Base-by-base conservation (phyloP, 2,888 invertebrate genomes). In the Tetranychus truncatus region DNA sequence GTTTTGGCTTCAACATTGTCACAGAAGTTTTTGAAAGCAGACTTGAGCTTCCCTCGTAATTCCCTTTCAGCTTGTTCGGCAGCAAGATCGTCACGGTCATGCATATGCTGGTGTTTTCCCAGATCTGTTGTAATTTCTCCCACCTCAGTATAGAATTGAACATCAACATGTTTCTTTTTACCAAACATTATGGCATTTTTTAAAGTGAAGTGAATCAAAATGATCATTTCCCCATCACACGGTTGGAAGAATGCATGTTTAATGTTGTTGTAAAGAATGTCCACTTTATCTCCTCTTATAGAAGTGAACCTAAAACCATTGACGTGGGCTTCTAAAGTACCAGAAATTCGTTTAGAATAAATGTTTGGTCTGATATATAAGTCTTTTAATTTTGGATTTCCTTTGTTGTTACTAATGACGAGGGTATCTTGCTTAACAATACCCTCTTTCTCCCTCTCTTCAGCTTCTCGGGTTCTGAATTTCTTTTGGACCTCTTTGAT, bases 161-260 rank as follows among this genome's bases (percentile, higher is more conserved):
- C 96, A 84, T 99, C 97, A 0, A 92, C 88, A 80, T 99, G 97
- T 82, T 99, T 97, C 87, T 99, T 99, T 85, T 95, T 95, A 80
- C 97, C 97, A 86, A 97, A 99, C 92, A 99, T 91, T 78, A 99
- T 99, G 45, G 99, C 96, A 83, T 99, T 94, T 87, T 94, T 96
- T 77, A 99, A 86, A 85, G 99, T 95, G 84, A 99, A 99, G 86
- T 99, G 99, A 76, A 99, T 86, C 45, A 99, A 85, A 81, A 99
- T 99, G 76, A 99, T 97, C 96, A 99, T 97, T 86, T 99, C 99
- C 77, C 95, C 92, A 82, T 99, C 97, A 81, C 97, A 97, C 0
- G 96, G 96, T 85, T 96, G 95, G 85, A 97, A 99, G 86, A 99
- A 95, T 9, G 99, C 96, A 82, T 97, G 95, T 83, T 96, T 95